These are phyloP conservation scores for Pheosia gnoma DNA, from an alignment of 2,888 invertebrate genomes.

Conservation along the genomic window DNA sequence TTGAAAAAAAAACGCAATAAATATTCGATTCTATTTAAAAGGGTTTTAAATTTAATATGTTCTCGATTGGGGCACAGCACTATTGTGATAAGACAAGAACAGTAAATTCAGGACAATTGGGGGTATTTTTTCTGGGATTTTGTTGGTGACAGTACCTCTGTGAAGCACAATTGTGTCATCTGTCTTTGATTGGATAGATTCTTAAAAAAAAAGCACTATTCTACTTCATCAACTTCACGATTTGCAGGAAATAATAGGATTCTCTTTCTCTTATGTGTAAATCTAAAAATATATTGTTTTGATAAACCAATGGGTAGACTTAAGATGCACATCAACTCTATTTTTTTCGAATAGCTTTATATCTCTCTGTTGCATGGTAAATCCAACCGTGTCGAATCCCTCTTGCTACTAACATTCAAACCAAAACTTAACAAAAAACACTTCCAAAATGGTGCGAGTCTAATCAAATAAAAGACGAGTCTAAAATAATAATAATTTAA, in stretches of 20 bases:
- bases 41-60: constrained; percentile 81
- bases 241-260: neutral
- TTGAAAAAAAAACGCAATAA: constrained; percentile 78
- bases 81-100: constrained; percentile 56
- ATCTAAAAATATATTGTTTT: no score
- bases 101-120: constrained; percentile 55
- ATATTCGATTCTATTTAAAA: constrained; percentile 81
- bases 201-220: constrained; percentile 23
- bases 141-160: constrained; percentile 23
- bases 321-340: no score
- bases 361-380: no score
- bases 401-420: no score
- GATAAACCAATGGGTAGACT: no score
- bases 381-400: no score
- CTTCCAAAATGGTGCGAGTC: no score
- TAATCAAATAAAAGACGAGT: no score
- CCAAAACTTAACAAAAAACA: no score
- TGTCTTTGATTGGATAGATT: constrained; percentile 52
- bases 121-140: constrained; percentile 47
- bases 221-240: constrained; percentile 22
- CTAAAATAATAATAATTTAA: no score
- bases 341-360: no score
- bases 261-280: no score
- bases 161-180: constrained; percentile 39
- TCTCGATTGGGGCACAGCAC: constrained; percentile 65